Evolutionary conservation across 1,140 invertebrate genomes (phyloP), one percentile per base, ranked within the genome.

Genomic region (Hirudo medicinalis): DNA sequence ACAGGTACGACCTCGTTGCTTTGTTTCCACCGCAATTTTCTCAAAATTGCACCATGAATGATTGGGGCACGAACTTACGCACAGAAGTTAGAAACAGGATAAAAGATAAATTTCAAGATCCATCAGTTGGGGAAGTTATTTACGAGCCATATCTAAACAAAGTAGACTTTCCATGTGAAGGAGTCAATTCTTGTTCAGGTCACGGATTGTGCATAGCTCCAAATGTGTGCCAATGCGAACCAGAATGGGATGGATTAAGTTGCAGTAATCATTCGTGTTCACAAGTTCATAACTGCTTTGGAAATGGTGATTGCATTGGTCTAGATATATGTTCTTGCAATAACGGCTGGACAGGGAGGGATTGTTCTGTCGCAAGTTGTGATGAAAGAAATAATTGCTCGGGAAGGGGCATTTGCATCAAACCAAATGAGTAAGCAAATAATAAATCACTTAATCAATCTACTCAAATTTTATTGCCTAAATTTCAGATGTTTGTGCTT

Each of bases 381-480:
- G 40, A 6, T 15, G 40, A 72, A n/a, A 71, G 74, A 0, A 74
- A 73, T 36, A 72, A 75, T 72, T 76, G 75, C 60, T 72, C 67
- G 22, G 71, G 67, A n/a, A 49, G 71, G 66, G 75, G 75, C 15
- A 36, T 75, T 5, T 76, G 75, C 69, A 29, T 74, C 29, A 54
- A 49, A 57, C 75, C 75, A 22, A 53, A 76, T 36, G 20, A 49
- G 69, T 70, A 32, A 70, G 43, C 43, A 49, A 49, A 49, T 13
- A 25, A 6, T 2, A 32, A 43, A 40, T 36, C 0, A 32, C 2
- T 36, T 15, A 68, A 68, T 32, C 22, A 17, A 11, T 36, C 1
- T 32, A 68, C 3, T 53, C 25, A 43, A 15, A 27, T 36, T 2
- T 6, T 36, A 36, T 36, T 2, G 17, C 6, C 20, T 29, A 4